These are phyloP conservation scores for Cyanoliseus patagonus DNA, from an alignment of 2,113 vertebrate species.

Conservation along the genomic window DNA sequence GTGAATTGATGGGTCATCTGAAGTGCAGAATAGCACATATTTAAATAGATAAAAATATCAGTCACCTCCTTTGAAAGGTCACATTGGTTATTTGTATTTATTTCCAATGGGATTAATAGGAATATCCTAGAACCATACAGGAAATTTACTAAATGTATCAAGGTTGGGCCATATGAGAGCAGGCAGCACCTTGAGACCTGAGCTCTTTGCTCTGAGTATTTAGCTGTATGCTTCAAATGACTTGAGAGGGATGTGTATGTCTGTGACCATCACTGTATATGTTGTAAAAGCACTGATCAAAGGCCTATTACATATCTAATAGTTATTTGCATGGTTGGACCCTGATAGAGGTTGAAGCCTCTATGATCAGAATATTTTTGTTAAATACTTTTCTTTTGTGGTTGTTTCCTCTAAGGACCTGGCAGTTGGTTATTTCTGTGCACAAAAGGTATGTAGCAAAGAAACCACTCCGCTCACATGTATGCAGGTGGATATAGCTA, in stretches of 20 bases:
- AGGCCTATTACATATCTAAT: background rate
- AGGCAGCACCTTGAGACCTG: background rate
- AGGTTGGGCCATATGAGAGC: background rate
- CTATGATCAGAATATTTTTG: background rate
- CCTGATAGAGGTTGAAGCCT: background rate
- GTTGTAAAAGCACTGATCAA: background rate
- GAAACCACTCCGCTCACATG: background rate
- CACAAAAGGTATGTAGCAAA: background rate
- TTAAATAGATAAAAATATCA: background rate
- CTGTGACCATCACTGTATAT: background rate
- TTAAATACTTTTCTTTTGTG: background rate
- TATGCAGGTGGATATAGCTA: background rate
- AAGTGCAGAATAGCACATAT: background rate
- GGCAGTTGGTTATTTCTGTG: background rate
- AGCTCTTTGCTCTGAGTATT: background rate
- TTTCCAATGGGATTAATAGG: background rate
- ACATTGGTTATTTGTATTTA: background rate
- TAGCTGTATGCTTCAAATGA: background rate
- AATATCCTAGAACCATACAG: background rate
- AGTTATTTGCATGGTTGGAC: background rate
- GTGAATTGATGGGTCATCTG: slow-evolving; percentile 2
- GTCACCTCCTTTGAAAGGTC: background rate
- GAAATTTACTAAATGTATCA: background rate
- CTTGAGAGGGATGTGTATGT: background rate
- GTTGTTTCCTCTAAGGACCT: background rate